Evolutionary conservation across 2,797 vertebrate species (phyloP).

Genomic region (Falco peregrinus): DNA sequence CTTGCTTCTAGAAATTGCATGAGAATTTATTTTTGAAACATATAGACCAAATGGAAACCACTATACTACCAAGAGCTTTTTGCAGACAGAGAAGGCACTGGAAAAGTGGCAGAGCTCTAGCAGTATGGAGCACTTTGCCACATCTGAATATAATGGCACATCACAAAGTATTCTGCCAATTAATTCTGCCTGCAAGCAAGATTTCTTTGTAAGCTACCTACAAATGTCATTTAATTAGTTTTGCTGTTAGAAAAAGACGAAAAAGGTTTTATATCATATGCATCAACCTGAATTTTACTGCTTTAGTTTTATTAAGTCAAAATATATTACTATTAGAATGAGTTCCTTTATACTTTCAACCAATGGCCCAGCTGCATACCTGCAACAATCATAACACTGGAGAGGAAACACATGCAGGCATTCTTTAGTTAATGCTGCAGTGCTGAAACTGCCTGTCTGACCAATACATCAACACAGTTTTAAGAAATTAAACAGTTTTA

Average conservation of each 20-base stretch:
- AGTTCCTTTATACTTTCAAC: background rate
- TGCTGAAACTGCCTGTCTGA: background rate
- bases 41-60: background rate
- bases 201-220: background rate
- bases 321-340: background rate
- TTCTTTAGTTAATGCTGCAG: background rate
- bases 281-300: background rate
- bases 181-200: background rate
- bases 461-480: background rate
- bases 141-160: background rate
- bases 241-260: background rate
- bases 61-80: background rate
- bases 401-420: background rate
- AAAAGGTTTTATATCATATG: background rate
- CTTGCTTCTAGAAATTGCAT: background rate
- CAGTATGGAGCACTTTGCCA: background rate
- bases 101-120: background rate
- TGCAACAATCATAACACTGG: background rate
- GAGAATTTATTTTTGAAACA: background rate
- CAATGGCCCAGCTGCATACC: background rate
- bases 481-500: background rate
- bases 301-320: background rate
- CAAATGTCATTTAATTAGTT: background rate
- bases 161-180: background rate
- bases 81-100: background rate